A percentile compares a stretch with the other conserved stretches of the same genome.
Conservation (phyloP, 2,797 vertebrate species). For the Thunnus albacares region DNA sequence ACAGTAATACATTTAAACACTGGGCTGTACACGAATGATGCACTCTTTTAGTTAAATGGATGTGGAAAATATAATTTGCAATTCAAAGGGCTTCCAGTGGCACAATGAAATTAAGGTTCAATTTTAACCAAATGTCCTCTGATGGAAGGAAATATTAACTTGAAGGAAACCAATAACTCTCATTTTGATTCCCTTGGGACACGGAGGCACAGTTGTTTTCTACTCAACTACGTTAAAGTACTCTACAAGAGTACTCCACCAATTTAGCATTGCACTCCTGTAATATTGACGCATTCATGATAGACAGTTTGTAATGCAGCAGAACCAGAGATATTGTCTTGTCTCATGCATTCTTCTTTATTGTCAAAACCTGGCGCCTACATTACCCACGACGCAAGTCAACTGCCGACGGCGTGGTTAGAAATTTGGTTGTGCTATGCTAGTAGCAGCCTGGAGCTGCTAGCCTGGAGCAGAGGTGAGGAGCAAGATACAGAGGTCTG, state of each 20-base stretch:
- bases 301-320: neutral
- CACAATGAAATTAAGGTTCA: neutral
- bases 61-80: neutral
- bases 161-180: too few relatives aligned
- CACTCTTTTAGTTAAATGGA: neutral
- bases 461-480: too few relatives aligned
- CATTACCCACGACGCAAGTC: neutral
- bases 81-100: neutral
- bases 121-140: too few relatives aligned
- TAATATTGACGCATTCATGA: neutral
- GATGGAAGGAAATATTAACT: neutral
- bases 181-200: too few relatives aligned
- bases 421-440: neutral
- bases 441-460: neutral
- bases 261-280: too few relatives aligned
- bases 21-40: neutral
- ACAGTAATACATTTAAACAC: neutral
- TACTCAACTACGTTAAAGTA: neutral
- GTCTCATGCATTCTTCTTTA: too few relatives aligned
- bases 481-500: too few relatives aligned
- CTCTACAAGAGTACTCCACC: too few relatives aligned
- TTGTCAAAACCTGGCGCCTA: neutral
- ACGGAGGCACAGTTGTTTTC: neutral
- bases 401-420: too few relatives aligned
- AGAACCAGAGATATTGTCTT: too few relatives aligned